Conservation (phyloP, 1,140 invertebrate species). For the Danaus melanippus region DNA sequence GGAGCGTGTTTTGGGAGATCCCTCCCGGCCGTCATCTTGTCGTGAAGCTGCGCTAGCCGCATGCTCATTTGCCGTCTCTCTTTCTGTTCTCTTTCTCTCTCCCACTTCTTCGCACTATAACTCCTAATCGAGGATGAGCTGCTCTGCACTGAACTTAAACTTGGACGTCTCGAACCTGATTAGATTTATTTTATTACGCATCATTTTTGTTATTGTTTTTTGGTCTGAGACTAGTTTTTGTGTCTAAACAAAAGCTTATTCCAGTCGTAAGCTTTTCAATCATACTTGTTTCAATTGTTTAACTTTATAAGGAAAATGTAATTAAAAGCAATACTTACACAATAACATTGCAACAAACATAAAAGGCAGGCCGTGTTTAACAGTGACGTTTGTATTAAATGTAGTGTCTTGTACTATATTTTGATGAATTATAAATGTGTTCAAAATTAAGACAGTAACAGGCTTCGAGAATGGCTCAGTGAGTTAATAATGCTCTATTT, state of each 20-base stretch:
- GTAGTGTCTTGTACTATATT: conserved; percentile 1
- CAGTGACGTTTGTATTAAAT: conserved; percentile 2
- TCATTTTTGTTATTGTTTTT: neutral
- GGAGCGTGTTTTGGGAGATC: conserved; percentile 70
- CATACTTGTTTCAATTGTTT: too few relatives aligned
- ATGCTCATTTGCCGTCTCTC: conserved; percentile 82
- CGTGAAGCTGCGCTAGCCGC: conserved; percentile 76
- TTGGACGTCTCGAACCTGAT: conserved; percentile 85
- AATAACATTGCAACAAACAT: conserved; percentile 9
- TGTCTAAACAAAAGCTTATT: too few relatives aligned
- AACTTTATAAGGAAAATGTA: neutral
- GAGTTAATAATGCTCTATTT: too few relatives aligned
- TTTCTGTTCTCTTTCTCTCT: conserved; percentile 83
- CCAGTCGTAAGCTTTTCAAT: too few relatives aligned
- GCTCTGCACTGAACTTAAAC: conserved; percentile 85
- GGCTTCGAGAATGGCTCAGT: too few relatives aligned
- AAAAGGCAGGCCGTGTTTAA: conserved; percentile 13
- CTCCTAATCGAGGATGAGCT: conserved; percentile 83
- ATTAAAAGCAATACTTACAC: conserved; percentile 8
- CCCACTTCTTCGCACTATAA: conserved; percentile 82
- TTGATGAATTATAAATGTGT: too few relatives aligned
- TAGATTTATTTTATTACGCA: neutral
- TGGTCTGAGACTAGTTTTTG: too few relatives aligned
- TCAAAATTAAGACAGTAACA: too few relatives aligned
- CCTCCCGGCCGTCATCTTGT: conserved; percentile 63